phyloP scores from a whole-genome alignment of 2,113 vertebrate species.

The Athene cunicularia region DNA sequence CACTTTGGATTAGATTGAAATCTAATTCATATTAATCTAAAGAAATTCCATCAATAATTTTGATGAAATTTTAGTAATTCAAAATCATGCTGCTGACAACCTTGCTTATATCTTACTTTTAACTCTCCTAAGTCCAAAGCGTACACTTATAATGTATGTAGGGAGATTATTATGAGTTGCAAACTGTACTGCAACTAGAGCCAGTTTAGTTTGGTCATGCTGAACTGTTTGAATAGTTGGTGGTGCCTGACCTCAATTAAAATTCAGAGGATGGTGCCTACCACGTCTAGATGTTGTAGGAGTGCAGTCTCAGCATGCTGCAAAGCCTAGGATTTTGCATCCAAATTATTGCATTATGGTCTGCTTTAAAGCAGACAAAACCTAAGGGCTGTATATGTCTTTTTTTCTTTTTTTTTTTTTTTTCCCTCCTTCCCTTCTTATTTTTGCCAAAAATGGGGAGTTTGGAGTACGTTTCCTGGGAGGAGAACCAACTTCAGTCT shows the following conservation, averaged over 20 bases:
- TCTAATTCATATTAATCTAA: not conserved
- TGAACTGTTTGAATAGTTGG: not conserved
- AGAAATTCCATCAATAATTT: not conserved
- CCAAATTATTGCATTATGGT: not conserved
- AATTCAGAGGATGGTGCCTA: not conserved
- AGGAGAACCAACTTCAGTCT: not conserved
- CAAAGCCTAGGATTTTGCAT: not conserved
- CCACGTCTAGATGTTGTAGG: not conserved
- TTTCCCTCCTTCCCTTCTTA: not conserved
- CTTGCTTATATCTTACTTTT: not conserved
- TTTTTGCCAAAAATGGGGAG: not conserved
- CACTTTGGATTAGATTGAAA: not conserved
- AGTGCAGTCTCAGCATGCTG: not conserved
- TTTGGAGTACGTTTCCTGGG: not conserved
- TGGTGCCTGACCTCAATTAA: not conserved
- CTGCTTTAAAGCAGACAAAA: not conserved
- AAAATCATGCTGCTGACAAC: not conserved
- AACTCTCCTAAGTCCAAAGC: not conserved
- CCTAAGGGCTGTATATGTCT: too few relatives aligned
- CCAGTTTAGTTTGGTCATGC: not conserved
- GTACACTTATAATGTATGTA: fast-evolving
- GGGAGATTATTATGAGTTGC: not conserved
- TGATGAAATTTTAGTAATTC: not conserved
- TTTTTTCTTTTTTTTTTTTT: not conserved
- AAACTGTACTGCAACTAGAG: not conserved